phyloP scores from a whole-genome alignment of 64 coral and sea anemone species.

The Stylophora pistillata region DNA sequence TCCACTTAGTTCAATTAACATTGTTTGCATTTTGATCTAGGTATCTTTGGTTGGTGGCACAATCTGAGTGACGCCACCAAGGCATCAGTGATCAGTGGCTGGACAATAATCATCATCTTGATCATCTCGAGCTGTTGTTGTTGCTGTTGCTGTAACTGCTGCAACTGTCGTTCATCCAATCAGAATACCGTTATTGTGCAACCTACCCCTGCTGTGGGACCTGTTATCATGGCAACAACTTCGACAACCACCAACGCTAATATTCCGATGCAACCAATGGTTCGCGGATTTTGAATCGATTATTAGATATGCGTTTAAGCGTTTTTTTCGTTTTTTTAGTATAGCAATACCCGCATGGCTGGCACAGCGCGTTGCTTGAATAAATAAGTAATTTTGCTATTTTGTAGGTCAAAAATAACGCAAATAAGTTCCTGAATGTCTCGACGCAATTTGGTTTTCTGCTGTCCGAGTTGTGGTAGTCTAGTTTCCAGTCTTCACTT shows the following conservation, averaged over 20 bases:
- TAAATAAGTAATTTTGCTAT: too few relatives aligned
- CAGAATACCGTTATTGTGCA: background rate
- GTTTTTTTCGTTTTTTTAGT: background rate
- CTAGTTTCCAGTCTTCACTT: too few relatives aligned
- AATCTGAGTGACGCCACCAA: background rate
- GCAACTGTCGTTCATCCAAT: background rate
- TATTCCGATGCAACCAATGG: background rate
- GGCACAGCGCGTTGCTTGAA: too few relatives aligned
- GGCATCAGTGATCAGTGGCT: background rate
- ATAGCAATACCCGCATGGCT: background rate
- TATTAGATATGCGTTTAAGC: too few relatives aligned
- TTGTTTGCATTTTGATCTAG: background rate
- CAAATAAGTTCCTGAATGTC: too few relatives aligned
- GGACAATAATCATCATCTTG: background rate
- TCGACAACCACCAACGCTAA: background rate
- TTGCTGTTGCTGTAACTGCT: background rate
- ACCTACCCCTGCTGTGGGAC: background rate
- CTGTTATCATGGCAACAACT: background rate
- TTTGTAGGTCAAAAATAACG: too few relatives aligned
- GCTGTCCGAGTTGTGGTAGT: too few relatives aligned
- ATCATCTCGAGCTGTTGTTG: background rate
- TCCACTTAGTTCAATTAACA: background rate
- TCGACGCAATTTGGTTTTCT: too few relatives aligned
- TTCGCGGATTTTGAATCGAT: background rate
- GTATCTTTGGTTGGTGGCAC: background rate